phyloP scores from a whole-genome alignment of 2,888 invertebrate genomes.

The Tenthredo notha region DNA sequence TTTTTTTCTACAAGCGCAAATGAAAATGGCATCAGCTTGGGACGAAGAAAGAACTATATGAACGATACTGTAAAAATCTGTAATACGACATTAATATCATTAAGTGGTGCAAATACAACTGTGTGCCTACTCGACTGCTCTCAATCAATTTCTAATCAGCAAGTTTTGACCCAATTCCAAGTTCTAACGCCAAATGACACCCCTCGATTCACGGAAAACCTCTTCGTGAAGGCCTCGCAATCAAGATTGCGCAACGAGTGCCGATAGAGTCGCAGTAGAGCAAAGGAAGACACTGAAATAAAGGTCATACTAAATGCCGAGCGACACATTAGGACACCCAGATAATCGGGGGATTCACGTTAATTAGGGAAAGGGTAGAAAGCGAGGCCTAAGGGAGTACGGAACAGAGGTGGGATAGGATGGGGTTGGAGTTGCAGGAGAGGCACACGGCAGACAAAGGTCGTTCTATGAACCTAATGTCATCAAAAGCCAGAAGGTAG shows the following conservation, averaged over 20 bases:
- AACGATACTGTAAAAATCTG: background rate
- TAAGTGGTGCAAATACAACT: background rate
- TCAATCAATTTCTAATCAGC: slow-evolving; percentile 24
- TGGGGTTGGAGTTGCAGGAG: slow-evolving; percentile 35
- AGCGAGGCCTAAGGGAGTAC: slow-evolving; percentile 54
- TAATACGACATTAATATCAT: background rate
- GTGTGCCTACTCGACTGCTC: background rate
- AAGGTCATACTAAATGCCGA: slow-evolving; percentile 58
- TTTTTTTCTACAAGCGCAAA: background rate
- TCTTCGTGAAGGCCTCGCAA: slow-evolving; percentile 28
- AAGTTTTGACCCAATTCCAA: slow-evolving; percentile 41
- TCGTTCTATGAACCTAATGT: slow-evolving; percentile 50
- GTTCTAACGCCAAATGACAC: slow-evolving; percentile 7
- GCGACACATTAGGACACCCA: slow-evolving; percentile 56
- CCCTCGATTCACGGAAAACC: slow-evolving; percentile 29
- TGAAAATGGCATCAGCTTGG: background rate
- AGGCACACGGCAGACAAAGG: slow-evolving; percentile 45
- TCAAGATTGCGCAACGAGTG: slow-evolving; percentile 51
- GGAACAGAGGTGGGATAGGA: slow-evolving; percentile 38
- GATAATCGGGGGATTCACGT: slow-evolving; percentile 62
- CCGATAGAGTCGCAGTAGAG: slow-evolving; percentile 39
- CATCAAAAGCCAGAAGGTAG: slow-evolving; percentile 47
- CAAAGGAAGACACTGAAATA: slow-evolving; percentile 45
- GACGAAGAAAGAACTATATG: background rate
- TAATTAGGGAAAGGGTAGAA: slow-evolving; percentile 60